These are phyloP conservation scores for Labia minor DNA, from an alignment of 2,888 invertebrate species.

Conservation along the genomic window DNA sequence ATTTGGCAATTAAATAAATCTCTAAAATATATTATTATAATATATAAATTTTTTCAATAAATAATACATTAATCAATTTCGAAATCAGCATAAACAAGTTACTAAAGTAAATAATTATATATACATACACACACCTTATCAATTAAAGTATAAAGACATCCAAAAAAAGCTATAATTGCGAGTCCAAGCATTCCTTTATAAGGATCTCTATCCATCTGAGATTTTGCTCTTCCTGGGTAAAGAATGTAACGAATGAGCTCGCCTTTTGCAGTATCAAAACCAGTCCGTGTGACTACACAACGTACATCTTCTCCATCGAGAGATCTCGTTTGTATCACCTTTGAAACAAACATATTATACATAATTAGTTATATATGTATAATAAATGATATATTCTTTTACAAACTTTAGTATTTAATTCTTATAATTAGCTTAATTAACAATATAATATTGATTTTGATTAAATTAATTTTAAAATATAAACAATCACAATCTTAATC, in stretches of 20 bases:
- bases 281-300: conserved; percentile 34
- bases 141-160: conserved; percentile 44
- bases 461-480: too few relatives aligned
- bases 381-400: background rate
- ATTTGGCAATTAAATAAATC: too few relatives aligned
- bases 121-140: too few relatives aligned
- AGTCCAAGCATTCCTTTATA: conserved; percentile 41
- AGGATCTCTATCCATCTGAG: conserved; percentile 43
- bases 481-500: too few relatives aligned
- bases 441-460: too few relatives aligned
- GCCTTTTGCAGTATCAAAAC: conserved; percentile 42
- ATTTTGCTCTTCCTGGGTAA: conserved; percentile 45
- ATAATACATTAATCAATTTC: too few relatives aligned
- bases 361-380: background rate
- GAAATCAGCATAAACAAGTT: too few relatives aligned
- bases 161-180: conserved; percentile 40
- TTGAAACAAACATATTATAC: too few relatives aligned
- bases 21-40: too few relatives aligned
- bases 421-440: too few relatives aligned
- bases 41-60: too few relatives aligned
- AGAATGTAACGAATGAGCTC: conserved; percentile 45
- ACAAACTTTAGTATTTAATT: background rate
- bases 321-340: conserved; percentile 22
- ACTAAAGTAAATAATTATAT: too few relatives aligned
- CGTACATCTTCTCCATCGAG: conserved; percentile 21